phyloP scores from a whole-genome alignment of 2,113 vertebrate species.

The Zeus faber region DNA sequence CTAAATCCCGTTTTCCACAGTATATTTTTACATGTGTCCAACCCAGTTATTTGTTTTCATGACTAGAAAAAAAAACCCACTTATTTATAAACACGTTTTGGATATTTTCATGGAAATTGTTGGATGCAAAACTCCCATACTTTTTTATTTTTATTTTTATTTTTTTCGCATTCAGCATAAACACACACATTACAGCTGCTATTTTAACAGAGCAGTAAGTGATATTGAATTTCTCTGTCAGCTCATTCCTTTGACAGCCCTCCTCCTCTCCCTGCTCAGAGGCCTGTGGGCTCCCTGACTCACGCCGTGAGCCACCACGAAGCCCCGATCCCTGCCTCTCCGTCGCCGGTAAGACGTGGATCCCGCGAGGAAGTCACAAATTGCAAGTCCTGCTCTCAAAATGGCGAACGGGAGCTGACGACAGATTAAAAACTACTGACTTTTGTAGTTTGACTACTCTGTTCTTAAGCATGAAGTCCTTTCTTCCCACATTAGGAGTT shows the following conservation, averaged over 20 bases:
- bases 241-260: slow-evolving; percentile 67
- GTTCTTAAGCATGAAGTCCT: too few species aligned
- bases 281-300: slow-evolving; percentile 77
- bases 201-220: too few species aligned
- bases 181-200: too few species aligned
- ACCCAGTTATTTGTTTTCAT: slow-evolving; percentile 24
- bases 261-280: slow-evolving; percentile 83
- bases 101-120: not conserved
- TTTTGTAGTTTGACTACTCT: too few species aligned
- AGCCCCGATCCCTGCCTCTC: slow-evolving; percentile 24
- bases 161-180: too few species aligned
- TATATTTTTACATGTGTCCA: too few species aligned
- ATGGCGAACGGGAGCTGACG: too few species aligned
- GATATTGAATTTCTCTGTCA: slow-evolving; percentile 65
- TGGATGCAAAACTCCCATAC: not conserved
- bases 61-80: not conserved
- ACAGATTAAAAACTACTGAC: not conserved
- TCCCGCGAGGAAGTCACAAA: not conserved
- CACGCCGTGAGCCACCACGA: slow-evolving; percentile 50
- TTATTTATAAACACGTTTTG: not conserved
- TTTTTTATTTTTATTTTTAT: not conserved
- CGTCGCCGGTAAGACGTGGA: slow-evolving; percentile 39
- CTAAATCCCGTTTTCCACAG: too few species aligned
- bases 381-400: too few species aligned
- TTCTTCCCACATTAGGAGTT: too few species aligned